Evolutionary conservation across 1,140 invertebrate species (phyloP), one percentile per base, ranked within the genome.

Genomic region (Cotesia typhae): DNA sequence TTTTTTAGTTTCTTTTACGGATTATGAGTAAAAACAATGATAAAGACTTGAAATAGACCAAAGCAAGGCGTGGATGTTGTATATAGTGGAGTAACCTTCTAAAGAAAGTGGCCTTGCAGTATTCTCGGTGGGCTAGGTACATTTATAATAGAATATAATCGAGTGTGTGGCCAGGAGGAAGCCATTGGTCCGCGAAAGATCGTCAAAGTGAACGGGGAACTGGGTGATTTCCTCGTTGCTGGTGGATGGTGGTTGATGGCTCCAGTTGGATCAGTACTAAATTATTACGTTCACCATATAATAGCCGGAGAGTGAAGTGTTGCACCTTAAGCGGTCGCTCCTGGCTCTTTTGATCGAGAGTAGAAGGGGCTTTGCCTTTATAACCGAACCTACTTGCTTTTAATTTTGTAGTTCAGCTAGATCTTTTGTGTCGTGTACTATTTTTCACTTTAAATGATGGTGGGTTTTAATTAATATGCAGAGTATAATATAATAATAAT

Each of bases 361-460:
- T 79, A 81, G 28, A 28, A 28, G 82, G 82, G 80, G 76, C 77
- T 81, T 78, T 81, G 75, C 77, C 84, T 85, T 84, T 85, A 85
- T 85, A 85, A 87, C 82, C 80, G 78, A 84, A 82, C 77, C 78
- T 76, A 81, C 74, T 66, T 79, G 71, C 74, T 69, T 77, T 80
- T 79, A 74, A 67, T 74, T 84, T 84, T 85, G 80, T 83, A 84
- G 84, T 85, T 69, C 72, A 80, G 80, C 80, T 81, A 81, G 76
- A 71, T 80, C 75, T 75, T 74, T 77, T 75, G 77, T 78, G 78
- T 75, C 67, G 76, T 57, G 71, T 70, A 69, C 59, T 4, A 70
- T 52, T 70, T 52, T 57, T 66, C 14, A 10, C 57, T 51, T 1
- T 4, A 28, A 4, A 41, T 38, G 4, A 28, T 60, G 10, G 41